phyloP scores from a whole-genome alignment of 2,797 vertebrate species.

The Phrynocephalus guinanensis region DNA sequence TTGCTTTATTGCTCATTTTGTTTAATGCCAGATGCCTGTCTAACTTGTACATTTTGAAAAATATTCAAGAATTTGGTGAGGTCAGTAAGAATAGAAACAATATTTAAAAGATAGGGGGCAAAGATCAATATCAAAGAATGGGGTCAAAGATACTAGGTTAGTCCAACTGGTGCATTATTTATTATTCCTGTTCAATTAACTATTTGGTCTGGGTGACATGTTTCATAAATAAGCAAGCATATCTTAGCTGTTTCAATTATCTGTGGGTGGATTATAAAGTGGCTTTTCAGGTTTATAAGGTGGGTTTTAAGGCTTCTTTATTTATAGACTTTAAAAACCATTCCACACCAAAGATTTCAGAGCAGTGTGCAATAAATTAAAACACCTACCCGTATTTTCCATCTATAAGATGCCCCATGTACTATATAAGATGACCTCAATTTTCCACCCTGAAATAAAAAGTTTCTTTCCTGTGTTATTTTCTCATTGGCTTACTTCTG shows the following conservation, averaged over 20 bases:
- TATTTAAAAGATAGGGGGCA: background rate
- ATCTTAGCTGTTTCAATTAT: background rate
- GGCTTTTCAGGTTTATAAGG: background rate
- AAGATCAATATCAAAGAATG: background rate
- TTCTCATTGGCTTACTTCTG: no score
- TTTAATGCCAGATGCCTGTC: background rate
- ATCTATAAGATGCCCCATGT: no score
- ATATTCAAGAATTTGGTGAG: background rate
- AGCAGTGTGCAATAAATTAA: background rate
- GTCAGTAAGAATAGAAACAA: background rate
- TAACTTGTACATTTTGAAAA: background rate
- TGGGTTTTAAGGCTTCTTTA: background rate
- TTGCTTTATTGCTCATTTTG: background rate
- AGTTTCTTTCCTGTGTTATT: no score
- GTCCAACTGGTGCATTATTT: background rate
- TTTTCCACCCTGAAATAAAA: no score
- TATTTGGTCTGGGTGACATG: background rate
- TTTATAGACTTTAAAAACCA: background rate
- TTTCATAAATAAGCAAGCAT: background rate
- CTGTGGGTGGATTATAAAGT: background rate
- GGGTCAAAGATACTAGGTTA: background rate
- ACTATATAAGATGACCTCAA: no score
- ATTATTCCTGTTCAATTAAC: background rate
- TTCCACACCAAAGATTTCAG: background rate
- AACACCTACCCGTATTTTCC: background rate